Conservation (phyloP, 2,113 vertebrate species). For the Mugil cephalus region DNA sequence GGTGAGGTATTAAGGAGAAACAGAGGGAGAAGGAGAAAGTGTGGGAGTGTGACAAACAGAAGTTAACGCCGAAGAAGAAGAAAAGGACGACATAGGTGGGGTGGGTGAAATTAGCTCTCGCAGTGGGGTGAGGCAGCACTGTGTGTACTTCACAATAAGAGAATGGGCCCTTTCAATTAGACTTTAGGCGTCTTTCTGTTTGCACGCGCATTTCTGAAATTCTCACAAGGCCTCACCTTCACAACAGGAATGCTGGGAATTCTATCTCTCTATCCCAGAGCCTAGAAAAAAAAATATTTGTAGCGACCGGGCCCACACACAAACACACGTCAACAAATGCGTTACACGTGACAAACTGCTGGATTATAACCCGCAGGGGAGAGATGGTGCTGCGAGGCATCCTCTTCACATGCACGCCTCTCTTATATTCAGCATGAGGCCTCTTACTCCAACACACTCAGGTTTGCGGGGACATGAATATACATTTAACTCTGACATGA, state of each 20-base stretch:
- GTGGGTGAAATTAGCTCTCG: not conserved
- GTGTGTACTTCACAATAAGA: not conserved
- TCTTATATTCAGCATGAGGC: conserved; percentile 11
- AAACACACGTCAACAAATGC: conserved; percentile 5
- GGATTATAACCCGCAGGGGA: conserved; percentile 20
- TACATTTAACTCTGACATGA: conserved; percentile 39
- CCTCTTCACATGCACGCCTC: not conserved
- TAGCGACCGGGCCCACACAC: not conserved
- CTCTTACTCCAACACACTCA: conserved; percentile 19
- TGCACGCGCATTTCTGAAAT: not conserved
- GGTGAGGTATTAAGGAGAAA: not conserved
- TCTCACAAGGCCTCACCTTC: conserved; percentile 12
- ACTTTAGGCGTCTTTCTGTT: conserved; percentile 7
- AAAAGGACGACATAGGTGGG: not conserved
- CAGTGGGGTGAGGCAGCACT: not conserved
- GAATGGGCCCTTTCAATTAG: conserved; percentile 23
- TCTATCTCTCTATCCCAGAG: conserved; percentile 9
- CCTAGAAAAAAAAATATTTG: conserved; percentile 41
- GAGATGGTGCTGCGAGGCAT: conserved; percentile 2
- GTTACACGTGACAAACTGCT: conserved; percentile 21
- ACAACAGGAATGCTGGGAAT: conserved; percentile 47
- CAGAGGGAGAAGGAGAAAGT: not conserved
- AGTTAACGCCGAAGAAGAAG: not conserved
- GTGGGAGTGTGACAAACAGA: not conserved
- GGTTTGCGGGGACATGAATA: conserved; percentile 53